Base-by-base conservation (phyloP, 2,113 vertebrate genomes). In the Mungos mungo region DNA sequence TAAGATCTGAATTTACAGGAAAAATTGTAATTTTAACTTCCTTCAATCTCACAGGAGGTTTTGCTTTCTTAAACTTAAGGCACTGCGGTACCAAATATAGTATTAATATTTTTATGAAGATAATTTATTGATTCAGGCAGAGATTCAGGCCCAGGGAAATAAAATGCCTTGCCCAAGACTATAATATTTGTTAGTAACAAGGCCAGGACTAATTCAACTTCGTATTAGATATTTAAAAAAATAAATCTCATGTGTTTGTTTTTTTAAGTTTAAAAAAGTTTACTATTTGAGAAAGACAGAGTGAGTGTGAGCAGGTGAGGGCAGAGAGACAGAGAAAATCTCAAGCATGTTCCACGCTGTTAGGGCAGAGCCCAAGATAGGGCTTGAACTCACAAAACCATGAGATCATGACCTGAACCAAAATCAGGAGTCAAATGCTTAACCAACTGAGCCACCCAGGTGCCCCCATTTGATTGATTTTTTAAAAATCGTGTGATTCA, bases 1-100 rank as follows among this genome's bases (percentile, higher is more conserved):
- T 89, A 54, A 79, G 81, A 92, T 92, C 23, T 80, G 47, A 94
- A 71, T 87, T 80, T 94, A 72, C 14, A 68, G 65, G 52, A 92
- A 88, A 95, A 87, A 81, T 69, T 63, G 21, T 81, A 47, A 80
- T 94, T 92, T 65, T 52, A 45, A 52, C 91, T 92, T 68, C 68
- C 50, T 69, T 60, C 8, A 76, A 19, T 84, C 11, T 85, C 47
- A 33, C 5, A 31, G 10, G 7, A 96, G 82, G 19, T 60, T 90
- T 83, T 90, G 5, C 15, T 91, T 88, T 92, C 25, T 95, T 77
- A 79, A 63, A 81, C 19, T 87, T 77, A n/a, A 18, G 9, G 8
- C 12, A 71, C 41, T 35, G 3, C 76, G 63, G 81, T 74, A 66
- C 18, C 33, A 96, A 96, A 84, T 90, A 84, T 3, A 90, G 18